Conservation (phyloP, 2,888 invertebrate genomes). For the Ochropleura leucogaster region DNA sequence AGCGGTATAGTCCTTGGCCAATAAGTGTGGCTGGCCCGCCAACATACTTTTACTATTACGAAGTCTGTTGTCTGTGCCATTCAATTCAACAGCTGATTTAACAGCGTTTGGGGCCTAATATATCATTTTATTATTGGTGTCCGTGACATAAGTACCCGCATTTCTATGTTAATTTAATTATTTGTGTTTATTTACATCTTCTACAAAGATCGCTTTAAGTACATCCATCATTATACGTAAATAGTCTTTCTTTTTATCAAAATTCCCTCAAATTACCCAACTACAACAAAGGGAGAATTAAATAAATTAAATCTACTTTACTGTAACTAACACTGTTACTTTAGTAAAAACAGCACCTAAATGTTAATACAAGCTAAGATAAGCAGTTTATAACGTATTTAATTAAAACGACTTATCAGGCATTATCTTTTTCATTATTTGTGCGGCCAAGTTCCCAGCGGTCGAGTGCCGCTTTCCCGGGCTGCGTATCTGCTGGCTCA, state of each 20-base stretch:
- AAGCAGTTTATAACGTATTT: slow-evolving; percentile 52
- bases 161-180: slow-evolving; percentile 26
- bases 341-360: slow-evolving; percentile 38
- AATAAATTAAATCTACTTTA: slow-evolving; percentile 7
- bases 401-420: slow-evolving; percentile 60
- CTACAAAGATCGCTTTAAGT: not conserved
- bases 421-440: slow-evolving; percentile 62
- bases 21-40: slow-evolving; percentile 72
- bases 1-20: slow-evolving; percentile 84
- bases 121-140: slow-evolving; percentile 39
- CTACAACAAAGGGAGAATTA: slow-evolving; percentile 6
- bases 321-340: slow-evolving; percentile 31
- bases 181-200: slow-evolving; percentile 2
- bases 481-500: slow-evolving; percentile 66
- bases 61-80: slow-evolving; percentile 68
- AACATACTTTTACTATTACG: slow-evolving; percentile 82
- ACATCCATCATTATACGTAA: not conserved
- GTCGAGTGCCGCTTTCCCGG: slow-evolving; percentile 57
- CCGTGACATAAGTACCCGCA: slow-evolving; percentile 46
- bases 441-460: slow-evolving; percentile 57
- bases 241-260: slow-evolving; percentile 6
- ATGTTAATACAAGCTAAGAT: slow-evolving; percentile 35
- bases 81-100: slow-evolving; percentile 71
- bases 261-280: slow-evolving; percentile 7
- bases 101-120: slow-evolving; percentile 43